Evolutionary conservation across 2,797 vertebrate genomes (phyloP).

Genomic region (Anguilla obscura): DNA sequence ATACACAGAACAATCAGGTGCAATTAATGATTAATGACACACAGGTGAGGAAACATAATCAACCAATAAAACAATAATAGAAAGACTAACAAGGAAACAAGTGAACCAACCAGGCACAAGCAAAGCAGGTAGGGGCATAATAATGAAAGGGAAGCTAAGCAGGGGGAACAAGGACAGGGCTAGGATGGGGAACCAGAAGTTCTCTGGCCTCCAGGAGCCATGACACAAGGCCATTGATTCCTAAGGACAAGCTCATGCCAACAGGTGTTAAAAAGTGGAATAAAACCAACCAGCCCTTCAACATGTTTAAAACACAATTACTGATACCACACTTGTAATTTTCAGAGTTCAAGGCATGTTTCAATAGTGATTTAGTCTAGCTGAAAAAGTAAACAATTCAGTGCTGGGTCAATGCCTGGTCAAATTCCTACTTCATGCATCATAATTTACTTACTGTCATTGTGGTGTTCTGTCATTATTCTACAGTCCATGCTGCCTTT

Average conservation of each 20-base stretch:
- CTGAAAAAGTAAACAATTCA: neutral
- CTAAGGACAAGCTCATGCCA: neutral
- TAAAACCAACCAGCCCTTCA: slow-evolving; percentile 4
- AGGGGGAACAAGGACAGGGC: too few species aligned
- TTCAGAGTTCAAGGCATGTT: neutral
- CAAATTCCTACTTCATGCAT: neutral
- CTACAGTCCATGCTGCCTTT: neutral
- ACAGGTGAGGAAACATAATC: too few species aligned
- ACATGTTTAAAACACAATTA: neutral
- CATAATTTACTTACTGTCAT: neutral
- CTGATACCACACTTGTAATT: neutral
- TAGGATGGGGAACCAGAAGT: too few species aligned
- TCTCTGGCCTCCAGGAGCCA: too few species aligned
- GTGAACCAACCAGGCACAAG: too few species aligned
- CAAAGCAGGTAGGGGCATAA: too few species aligned
- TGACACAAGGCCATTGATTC: neutral
- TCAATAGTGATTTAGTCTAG: neutral
- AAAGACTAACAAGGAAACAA: too few species aligned
- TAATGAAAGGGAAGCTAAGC: too few species aligned
- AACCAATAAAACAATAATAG: too few species aligned
- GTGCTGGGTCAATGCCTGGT: neutral
- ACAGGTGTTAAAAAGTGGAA: neutral
- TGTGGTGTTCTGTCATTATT: neutral
- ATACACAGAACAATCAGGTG: too few species aligned
- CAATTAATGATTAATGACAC: too few species aligned